Evolutionary conservation across 2,113 vertebrate genomes (phyloP).

Genomic region (Genyomyrus donnyi): DNA sequence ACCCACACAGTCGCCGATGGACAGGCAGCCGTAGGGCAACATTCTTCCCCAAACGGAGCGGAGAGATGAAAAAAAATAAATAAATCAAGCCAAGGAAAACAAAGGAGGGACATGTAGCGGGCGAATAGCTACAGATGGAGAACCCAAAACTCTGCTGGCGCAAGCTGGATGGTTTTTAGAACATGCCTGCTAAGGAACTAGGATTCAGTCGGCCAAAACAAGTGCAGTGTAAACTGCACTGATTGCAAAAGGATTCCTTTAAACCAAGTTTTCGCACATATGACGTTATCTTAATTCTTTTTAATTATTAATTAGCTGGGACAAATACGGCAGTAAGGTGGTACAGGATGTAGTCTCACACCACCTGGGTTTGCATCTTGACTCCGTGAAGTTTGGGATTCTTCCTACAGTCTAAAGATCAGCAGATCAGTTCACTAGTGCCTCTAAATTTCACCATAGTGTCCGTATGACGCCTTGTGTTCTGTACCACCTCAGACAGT

Average conservation of each 20-base stretch:
- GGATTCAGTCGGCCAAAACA: not conserved
- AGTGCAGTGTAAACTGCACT: not conserved
- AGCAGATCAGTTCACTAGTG: not conserved
- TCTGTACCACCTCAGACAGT: not conserved
- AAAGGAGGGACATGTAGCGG: not conserved
- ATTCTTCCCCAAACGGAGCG: slow-evolving; percentile 64
- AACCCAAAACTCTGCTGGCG: not conserved
- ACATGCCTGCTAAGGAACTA: not conserved
- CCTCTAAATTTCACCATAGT: not conserved
- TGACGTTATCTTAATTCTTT: not conserved
- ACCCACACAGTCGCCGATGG: slow-evolving; percentile 94
- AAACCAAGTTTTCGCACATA: not conserved
- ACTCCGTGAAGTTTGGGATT: not conserved
- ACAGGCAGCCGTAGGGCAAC: slow-evolving; percentile 95
- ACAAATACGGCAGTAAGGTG: not conserved
- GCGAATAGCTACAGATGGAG: not conserved
- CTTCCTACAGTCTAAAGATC: not conserved
- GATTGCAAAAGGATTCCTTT: not conserved
- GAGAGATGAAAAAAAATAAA: not conserved
- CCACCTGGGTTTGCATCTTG: not conserved
- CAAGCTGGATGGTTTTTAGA: not conserved
- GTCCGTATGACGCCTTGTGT: not conserved
- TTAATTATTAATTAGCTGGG: not conserved
- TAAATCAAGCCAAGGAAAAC: not conserved
- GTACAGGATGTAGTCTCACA: not conserved